Evolutionary conservation across 2,797 vertebrate species (phyloP).

Genomic region (Brotula barbata): DNA sequence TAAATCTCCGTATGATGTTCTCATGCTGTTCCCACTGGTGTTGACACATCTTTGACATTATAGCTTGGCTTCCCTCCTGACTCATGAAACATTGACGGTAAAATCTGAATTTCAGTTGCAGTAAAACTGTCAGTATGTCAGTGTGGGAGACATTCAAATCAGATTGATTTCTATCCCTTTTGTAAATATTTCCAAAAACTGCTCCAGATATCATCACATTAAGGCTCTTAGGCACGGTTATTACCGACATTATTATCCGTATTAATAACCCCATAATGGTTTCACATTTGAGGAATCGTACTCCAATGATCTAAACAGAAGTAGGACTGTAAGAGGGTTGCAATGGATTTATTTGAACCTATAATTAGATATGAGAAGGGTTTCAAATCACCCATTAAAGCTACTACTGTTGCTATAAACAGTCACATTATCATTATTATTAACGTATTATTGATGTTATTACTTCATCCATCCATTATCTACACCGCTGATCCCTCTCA

Average conservation of each 20-base stretch:
- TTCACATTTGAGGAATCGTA: neutral
- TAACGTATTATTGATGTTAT: no score
- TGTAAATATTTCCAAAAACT: neutral
- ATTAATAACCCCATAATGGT: neutral
- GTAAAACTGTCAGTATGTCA: neutral
- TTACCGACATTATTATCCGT: neutral
- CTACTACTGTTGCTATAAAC: no score
- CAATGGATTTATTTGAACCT: conserved; percentile 2
- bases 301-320: neutral
- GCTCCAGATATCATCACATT: conserved; percentile 10
- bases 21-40: neutral
- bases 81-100: neutral
- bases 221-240: neutral
- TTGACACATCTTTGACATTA: neutral
- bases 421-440: no score
- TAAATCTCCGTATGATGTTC: neutral
- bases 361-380: neutral
- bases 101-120: neutral
- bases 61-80: neutral
- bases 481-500: no score
- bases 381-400: no score
- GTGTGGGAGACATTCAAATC: neutral
- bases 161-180: conserved; percentile 1
- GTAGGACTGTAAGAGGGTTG: neutral
- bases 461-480: no score